A percentile compares a stretch with the other conserved stretches of the same genome.
Evolutionary conservation across 2,888 invertebrate species (phyloP).

Genomic region (Anthophora plumipes): DNA sequence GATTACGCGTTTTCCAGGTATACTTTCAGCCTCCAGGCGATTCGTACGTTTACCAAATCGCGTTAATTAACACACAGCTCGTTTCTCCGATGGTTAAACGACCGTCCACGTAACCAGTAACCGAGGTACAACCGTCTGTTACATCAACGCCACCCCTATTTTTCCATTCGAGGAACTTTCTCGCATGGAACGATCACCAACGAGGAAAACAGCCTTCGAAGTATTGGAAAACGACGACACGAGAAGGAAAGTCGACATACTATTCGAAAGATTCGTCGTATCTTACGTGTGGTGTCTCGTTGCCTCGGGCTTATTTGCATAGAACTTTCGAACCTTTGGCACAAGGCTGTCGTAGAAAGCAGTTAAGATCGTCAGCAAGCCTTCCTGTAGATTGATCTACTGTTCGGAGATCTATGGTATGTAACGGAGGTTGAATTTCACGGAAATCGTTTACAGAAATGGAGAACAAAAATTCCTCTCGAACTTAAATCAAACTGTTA

Average conservation of each 20-base stretch:
- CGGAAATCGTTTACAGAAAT: background rate
- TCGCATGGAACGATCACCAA: conserved; percentile 19
- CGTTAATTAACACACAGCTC: background rate
- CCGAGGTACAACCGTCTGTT: conserved; percentile 8
- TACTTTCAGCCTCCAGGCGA: background rate
- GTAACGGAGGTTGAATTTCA: background rate
- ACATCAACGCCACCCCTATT: conserved; percentile 34
- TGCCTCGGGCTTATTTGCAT: conserved; percentile 59
- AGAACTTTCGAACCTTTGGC: conserved; percentile 66
- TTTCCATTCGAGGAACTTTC: conserved; percentile 52
- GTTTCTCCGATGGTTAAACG: background rate
- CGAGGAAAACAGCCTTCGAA: conserved; percentile 20
- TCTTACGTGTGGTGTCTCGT: conserved; percentile 28
- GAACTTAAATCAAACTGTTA: too few species aligned
- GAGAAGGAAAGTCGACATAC: conserved; percentile 60
- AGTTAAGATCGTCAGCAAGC: conserved; percentile 32
- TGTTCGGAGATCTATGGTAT: background rate
- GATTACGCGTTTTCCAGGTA: background rate
- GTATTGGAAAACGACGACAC: conserved; percentile 26
- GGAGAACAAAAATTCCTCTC: too few species aligned
- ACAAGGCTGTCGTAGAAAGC: conserved; percentile 54
- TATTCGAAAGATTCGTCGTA: conserved; percentile 37
- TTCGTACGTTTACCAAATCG: background rate
- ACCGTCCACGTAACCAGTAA: conserved; percentile 8
- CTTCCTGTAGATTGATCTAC: conserved; percentile 23